These are phyloP conservation scores for Macaria liturata DNA, from an alignment of 2,888 invertebrate genomes.

Conservation along the genomic window DNA sequence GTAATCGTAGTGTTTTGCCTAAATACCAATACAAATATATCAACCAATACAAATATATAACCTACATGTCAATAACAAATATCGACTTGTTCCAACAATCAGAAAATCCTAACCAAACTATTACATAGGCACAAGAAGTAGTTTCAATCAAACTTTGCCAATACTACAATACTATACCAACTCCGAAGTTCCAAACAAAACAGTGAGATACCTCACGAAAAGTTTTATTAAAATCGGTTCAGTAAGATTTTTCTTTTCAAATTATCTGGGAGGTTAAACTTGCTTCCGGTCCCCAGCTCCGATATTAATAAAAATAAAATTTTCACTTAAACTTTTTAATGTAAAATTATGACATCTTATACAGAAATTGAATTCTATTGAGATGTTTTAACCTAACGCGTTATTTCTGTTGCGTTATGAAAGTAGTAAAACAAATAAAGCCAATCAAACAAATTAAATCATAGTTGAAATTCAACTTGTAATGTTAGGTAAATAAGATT, in stretches of 20 bases:
- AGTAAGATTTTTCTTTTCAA: slow-evolving; percentile 29
- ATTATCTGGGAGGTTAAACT: slow-evolving; percentile 20
- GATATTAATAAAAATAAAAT: slow-evolving; percentile 27
- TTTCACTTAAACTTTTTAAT: slow-evolving; percentile 30
- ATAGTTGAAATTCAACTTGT: no score
- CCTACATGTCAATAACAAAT: no score
- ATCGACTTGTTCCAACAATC: no score
- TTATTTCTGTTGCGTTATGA: no score
- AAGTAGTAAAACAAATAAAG: no score
- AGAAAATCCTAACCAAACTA: no score
- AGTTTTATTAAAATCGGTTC: slow-evolving; percentile 36
- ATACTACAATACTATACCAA: background rate
- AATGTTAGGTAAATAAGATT: no score
- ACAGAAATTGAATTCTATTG: slow-evolving; percentile 1
- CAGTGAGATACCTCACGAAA: slow-evolving; percentile 20
- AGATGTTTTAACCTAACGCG: background rate
- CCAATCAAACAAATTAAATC: no score
- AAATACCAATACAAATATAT: no score
- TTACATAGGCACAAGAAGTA: no score
- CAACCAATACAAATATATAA: no score
- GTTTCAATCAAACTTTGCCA: slow-evolving; percentile 9
- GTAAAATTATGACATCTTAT: slow-evolving; percentile 26
- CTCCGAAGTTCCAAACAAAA: slow-evolving; percentile 9
- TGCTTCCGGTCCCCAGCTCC: slow-evolving; percentile 9
- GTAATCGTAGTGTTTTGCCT: no score